Percentiles rank a stretch among this genome's conserved stretches.
phyloP scores from a whole-genome alignment of 2,888 invertebrate genomes.

The Cataglyphis cursor region DNA sequence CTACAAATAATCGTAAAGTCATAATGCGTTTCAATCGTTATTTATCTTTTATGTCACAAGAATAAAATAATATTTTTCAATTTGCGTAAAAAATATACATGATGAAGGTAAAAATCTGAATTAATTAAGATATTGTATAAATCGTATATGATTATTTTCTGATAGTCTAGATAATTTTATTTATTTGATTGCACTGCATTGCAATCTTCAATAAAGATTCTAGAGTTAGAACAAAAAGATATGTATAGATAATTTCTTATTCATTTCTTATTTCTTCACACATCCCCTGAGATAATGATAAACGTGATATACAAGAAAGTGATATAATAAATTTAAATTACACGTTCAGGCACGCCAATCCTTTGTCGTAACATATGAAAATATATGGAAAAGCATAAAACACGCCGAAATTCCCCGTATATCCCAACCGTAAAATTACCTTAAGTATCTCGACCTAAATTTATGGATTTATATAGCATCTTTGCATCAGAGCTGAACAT shows the following conservation, averaged over 20 bases:
- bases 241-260: slow-evolving; percentile 3
- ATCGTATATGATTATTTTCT: not conserved
- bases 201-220: not conserved
- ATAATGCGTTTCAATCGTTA: not conserved
- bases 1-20: not conserved
- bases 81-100: not conserved
- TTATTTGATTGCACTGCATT: not conserved
- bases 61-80: not conserved
- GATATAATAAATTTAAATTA: slow-evolving; percentile 43
- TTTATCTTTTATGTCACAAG: not conserved
- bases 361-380: slow-evolving; percentile 42
- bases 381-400: slow-evolving; percentile 48
- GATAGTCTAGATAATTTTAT: not conserved
- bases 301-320: not conserved
- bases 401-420: slow-evolving; percentile 16
- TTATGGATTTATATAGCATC: slow-evolving; percentile 69
- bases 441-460: slow-evolving; percentile 56
- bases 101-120: not conserved
- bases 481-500: slow-evolving; percentile 57
- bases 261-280: not conserved
- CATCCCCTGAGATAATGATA: slow-evolving; percentile 8
- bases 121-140: not conserved
- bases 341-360: slow-evolving; percentile 27
- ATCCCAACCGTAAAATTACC: slow-evolving; percentile 56
- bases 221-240: not conserved